phyloP scores from a whole-genome alignment of 1,140 invertebrate species.

The Meloidogyne floridensis region DNA sequence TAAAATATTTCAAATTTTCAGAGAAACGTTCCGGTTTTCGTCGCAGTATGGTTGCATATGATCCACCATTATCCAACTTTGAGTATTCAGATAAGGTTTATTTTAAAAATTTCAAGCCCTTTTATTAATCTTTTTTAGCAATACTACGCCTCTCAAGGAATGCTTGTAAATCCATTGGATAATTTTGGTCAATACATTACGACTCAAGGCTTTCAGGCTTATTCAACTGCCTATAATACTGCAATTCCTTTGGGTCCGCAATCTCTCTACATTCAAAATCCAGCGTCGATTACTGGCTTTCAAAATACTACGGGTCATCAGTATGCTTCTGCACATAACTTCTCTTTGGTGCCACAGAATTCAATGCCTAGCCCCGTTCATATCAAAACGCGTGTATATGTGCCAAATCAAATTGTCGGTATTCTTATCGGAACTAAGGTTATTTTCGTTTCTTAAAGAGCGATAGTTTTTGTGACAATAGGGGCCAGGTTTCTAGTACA shows the following conservation, averaged over 20 bases:
- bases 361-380: slow-evolving; percentile 13
- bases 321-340: background rate
- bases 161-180: slow-evolving; percentile 12
- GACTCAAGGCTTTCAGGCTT: slow-evolving; percentile 6
- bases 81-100: slow-evolving; percentile 6
- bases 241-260: slow-evolving; percentile 12
- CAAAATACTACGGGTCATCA: slow-evolving; percentile 24
- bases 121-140: background rate
- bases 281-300: slow-evolving; percentile 1
- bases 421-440: slow-evolving; percentile 39
- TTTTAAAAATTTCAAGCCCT: background rate
- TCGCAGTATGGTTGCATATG: background rate
- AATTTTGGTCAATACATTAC: slow-evolving; percentile 4
- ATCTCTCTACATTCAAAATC: slow-evolving; percentile 17
- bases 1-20: background rate
- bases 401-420: slow-evolving; percentile 38
- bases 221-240: slow-evolving; percentile 14
- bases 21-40: background rate
- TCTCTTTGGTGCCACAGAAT: slow-evolving; percentile 1
- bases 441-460: background rate
- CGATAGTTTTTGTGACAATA: no score
- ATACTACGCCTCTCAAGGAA: slow-evolving; percentile 1
- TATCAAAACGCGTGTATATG: slow-evolving; percentile 35
- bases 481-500: no score
- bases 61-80: background rate